These are phyloP conservation scores for Lysiphlebus fabarum DNA, from an alignment of 1,140 invertebrate genomes.

Conservation along the genomic window DNA sequence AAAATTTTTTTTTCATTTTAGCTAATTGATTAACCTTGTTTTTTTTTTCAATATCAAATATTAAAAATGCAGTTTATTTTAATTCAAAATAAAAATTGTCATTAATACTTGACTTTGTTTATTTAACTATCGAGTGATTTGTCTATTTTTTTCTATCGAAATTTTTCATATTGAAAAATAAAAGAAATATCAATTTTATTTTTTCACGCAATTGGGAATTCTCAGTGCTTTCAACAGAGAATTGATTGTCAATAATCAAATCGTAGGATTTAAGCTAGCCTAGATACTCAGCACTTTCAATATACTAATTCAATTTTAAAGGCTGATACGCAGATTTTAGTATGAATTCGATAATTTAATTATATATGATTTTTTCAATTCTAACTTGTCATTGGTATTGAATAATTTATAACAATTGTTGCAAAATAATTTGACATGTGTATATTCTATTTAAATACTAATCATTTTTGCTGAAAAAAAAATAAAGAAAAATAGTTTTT, in stretches of 20 bases:
- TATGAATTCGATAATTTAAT: too few species aligned
- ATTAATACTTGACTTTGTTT: conserved; percentile 5
- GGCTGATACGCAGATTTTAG: background rate
- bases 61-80: too few species aligned
- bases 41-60: too few species aligned
- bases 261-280: conserved; percentile 9
- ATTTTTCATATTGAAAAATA: background rate
- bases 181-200: conserved; percentile 4
- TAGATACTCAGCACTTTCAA: conserved; percentile 39
- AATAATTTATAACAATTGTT: too few species aligned
- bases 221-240: background rate
- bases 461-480: too few species aligned
- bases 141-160: background rate
- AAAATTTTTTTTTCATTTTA: too few species aligned
- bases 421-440: too few species aligned
- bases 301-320: conserved; percentile 39
- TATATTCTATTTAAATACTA: too few species aligned
- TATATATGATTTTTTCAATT: too few species aligned
- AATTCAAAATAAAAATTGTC: background rate
- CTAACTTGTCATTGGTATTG: too few species aligned
- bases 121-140: background rate
- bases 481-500: too few species aligned
- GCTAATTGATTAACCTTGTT: too few species aligned
- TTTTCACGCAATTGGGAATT: conserved; percentile 1
- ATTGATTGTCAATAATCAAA: conserved; percentile 46